Evolutionary conservation across 2,113 vertebrate genomes (phyloP).

Genomic region (Trinectes maculatus): DNA sequence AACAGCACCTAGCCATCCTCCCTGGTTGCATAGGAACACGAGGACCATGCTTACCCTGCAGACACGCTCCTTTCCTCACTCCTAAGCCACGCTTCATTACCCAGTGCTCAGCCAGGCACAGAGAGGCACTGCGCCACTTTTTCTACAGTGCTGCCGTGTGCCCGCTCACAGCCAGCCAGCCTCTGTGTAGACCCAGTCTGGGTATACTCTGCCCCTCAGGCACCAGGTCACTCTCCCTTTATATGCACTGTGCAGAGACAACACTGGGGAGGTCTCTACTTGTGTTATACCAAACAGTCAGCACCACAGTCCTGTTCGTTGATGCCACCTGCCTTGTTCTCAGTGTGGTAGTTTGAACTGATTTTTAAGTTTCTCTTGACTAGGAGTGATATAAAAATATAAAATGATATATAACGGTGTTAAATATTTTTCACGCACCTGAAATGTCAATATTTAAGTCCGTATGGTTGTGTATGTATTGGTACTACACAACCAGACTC

Average conservation of each 20-base stretch:
- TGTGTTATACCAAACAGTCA: conserved; percentile 2
- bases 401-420: too few species aligned
- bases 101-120: conserved; percentile 80
- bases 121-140: conserved; percentile 77
- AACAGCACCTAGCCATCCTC: conserved; percentile 76
- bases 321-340: neutral
- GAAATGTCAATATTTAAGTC: neutral
- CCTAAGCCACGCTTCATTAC: conserved; percentile 81
- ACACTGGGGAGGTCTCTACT: conserved; percentile 24
- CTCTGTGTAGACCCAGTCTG: conserved; percentile 50
- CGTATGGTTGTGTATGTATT: neutral
- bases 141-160: conserved; percentile 64
- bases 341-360: neutral
- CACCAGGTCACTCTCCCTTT: conserved; percentile 67
- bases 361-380: neutral
- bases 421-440: too few species aligned
- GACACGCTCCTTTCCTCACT: conserved; percentile 79
- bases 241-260: conserved; percentile 41
- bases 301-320: neutral
- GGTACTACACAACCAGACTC: neutral
- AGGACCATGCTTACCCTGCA: conserved; percentile 77
- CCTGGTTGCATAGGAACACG: conserved; percentile 79
- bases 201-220: conserved; percentile 64
- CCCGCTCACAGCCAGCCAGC: conserved; percentile 59
- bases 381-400: too few species aligned